phyloP scores from a whole-genome alignment of 2,113 vertebrate species.

The Ameiurus melas region DNA sequence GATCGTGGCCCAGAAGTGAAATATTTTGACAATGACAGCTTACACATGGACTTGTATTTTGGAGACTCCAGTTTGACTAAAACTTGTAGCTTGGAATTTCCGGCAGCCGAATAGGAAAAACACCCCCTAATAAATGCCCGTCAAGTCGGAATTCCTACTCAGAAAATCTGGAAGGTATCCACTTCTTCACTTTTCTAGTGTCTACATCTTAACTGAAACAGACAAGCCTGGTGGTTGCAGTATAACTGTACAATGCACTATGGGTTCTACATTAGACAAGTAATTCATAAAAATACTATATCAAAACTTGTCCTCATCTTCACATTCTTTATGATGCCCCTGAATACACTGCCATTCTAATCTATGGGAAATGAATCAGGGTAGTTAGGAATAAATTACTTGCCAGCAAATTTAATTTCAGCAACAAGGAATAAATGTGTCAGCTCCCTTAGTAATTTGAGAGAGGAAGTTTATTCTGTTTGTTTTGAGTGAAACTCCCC shows the following conservation, averaged over 20 bases:
- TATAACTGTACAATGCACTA: neutral
- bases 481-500: conserved; percentile 62
- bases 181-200: neutral
- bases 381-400: conserved; percentile 69
- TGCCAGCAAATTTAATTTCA: conserved; percentile 68
- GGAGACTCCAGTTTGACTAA: neutral
- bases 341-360: neutral
- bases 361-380: conserved; percentile 62
- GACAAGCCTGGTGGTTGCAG: neutral
- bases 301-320: neutral
- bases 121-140: neutral
- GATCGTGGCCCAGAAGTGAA: neutral
- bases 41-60: neutral
- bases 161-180: neutral
- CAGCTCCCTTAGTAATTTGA: conserved; percentile 75
- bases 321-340: neutral
- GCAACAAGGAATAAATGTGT: conserved; percentile 70
- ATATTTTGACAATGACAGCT: neutral
- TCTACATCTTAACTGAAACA: neutral
- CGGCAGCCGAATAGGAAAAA: neutral
- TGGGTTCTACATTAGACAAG: neutral
- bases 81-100: neutral
- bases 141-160: neutral
- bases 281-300: neutral
- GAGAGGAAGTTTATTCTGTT: conserved; percentile 28